Evolutionary conservation across 2,797 vertebrate species (phyloP), one percentile per base, ranked within the genome.

Genomic region (Triplophysa bombifrons): DNA sequence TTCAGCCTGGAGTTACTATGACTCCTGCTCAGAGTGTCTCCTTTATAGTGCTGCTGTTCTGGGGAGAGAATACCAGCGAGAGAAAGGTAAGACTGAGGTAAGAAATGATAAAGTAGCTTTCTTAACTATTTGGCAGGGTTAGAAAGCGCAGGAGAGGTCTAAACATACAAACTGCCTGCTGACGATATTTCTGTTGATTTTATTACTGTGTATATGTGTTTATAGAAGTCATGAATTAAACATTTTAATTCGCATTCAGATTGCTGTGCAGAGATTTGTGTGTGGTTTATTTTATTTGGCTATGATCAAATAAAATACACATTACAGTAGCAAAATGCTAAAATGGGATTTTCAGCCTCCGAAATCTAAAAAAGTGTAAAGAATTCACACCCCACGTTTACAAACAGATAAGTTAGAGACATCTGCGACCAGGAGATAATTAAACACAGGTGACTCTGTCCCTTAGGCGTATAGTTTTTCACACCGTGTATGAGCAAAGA

Each of bases 81-180:
- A 78, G 65, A 11, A n/a, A 74, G 50, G 72, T 61, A 61, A 58
- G 64, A 78, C 74, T 69, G 65, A 60, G 48, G 69, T 70, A 72
- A 63, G 22, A 68, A 61, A 76, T 74, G 56, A 68, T 74, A 78
- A 65, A 74, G 76, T 69, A 68, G 71, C 80, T 64, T 65, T 22
- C 63, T 46, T 68, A 77, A 74, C 70, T 77, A 56, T 44, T 30
- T 74, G 71, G 71, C 81, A 70, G 64, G 53, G 74, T 72, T 81
- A 72, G 60, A 56, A 82, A 58, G 50, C 46, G 55, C 30, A 67
- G n/a, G 58, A 56, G 22, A 20, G 25, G 50, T 56, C n/a, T 38
- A 30, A 73, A 27, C 25, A 10, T 66, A 46, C 9, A 5, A 22
- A 70, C n/a, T 2, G 58, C 46, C 27, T 51, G 53, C 67, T 30